These are phyloP conservation scores for Linnaemya vulpina DNA, from an alignment of 2,888 invertebrate species.

Conservation along the genomic window DNA sequence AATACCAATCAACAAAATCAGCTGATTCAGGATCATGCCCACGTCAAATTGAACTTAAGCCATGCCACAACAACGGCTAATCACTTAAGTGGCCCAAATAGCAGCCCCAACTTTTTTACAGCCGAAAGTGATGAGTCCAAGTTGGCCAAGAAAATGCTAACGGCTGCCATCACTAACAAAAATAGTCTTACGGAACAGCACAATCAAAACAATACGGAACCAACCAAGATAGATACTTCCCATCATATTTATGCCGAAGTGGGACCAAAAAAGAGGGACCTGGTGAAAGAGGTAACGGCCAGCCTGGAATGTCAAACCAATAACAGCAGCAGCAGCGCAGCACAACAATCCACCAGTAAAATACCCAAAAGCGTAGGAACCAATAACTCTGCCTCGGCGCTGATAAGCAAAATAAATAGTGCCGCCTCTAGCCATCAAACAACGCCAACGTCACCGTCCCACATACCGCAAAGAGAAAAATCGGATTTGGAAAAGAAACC, in stretches of 20 bases:
- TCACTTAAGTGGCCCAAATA: slow-evolving; percentile 43
- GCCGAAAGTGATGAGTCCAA: slow-evolving; percentile 85
- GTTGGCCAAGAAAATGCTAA: slow-evolving; percentile 81
- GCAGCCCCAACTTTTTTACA: slow-evolving; percentile 74
- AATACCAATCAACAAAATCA: slow-evolving; percentile 82
- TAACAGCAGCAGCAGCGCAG: slow-evolving; percentile 11
- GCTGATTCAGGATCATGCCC: slow-evolving; percentile 82
- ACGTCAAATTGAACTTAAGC: slow-evolving; percentile 73
- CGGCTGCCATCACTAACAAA: slow-evolving; percentile 73
- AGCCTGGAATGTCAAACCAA: slow-evolving; percentile 72
- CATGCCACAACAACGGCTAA: slow-evolving; percentile 73
- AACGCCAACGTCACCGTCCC: slow-evolving; percentile 15
- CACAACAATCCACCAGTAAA: slow-evolving; percentile 74
- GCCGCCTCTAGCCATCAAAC: slow-evolving; percentile 12
- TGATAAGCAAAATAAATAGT: slow-evolving; percentile 78
- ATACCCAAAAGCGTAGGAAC: slow-evolving; percentile 78
- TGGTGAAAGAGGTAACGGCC: slow-evolving; percentile 73
- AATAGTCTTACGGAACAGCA: slow-evolving; percentile 67
- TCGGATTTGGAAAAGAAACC: slow-evolving; percentile 73
- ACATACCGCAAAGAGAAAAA: slow-evolving; percentile 61
- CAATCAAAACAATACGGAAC: slow-evolving; percentile 84
- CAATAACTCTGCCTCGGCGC: slow-evolving; percentile 75
- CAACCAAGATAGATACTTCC: slow-evolving; percentile 89
- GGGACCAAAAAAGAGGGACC: slow-evolving; percentile 79
- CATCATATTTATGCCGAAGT: slow-evolving; percentile 85